These are phyloP conservation scores for Cebidichthys violaceus DNA, from an alignment of 2,113 vertebrate genomes.

Conservation along the genomic window DNA sequence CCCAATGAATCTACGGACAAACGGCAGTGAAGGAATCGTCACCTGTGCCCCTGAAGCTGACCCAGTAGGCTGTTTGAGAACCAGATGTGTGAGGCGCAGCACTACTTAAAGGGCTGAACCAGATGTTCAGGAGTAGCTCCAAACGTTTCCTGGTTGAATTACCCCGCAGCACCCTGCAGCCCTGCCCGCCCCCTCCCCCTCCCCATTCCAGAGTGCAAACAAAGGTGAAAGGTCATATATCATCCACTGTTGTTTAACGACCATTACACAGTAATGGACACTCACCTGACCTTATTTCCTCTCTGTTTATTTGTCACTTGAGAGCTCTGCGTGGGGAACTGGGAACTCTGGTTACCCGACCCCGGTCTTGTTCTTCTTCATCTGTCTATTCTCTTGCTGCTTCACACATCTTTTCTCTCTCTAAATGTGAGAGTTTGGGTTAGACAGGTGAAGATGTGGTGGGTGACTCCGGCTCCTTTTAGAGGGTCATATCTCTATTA, in stretches of 20 bases:
- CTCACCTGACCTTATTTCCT: constrained; percentile 42
- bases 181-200: not conserved
- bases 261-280: constrained; percentile 48
- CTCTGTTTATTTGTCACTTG: constrained; percentile 70
- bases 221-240: constrained; percentile 69
- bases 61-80: not conserved
- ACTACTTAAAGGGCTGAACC: constrained; percentile 23
- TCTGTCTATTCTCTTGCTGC: not conserved
- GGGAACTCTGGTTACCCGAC: constrained; percentile 49
- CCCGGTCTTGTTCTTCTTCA: constrained; percentile 26
- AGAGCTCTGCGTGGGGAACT: constrained; percentile 51
- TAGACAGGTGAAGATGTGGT: not conserved
- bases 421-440: not conserved
- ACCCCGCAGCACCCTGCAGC: constrained; percentile 31
- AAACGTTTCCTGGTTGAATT: constrained; percentile 45
- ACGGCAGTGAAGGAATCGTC: not conserved
- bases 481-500: not conserved
- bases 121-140: constrained; percentile 9
- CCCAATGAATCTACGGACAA: not conserved
- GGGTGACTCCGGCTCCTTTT: not conserved
- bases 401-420: not conserved
- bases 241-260: constrained; percentile 66
- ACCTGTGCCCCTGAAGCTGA: not conserved
- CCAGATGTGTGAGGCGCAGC: constrained; percentile 11
- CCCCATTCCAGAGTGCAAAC: constrained; percentile 48